Evolutionary conservation across 2,888 invertebrate genomes (phyloP).

Genomic region (Polydrusus pterygomalis): DNA sequence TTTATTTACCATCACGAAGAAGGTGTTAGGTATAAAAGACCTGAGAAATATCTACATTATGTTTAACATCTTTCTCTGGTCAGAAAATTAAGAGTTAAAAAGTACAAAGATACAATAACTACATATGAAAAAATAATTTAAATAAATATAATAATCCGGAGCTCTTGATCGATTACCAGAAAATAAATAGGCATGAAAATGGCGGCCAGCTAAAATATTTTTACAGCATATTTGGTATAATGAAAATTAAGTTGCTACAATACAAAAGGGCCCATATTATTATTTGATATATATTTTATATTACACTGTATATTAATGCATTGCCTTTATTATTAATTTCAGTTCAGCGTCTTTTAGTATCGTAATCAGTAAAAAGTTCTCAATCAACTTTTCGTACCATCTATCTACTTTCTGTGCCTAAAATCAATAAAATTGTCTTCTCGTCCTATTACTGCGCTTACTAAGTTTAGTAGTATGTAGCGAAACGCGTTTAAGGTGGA

Average conservation of each 20-base stretch:
- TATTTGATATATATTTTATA: not conserved
- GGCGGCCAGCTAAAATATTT: constrained; percentile 31
- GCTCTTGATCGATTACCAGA: not conserved
- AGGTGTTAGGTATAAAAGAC: constrained; percentile 56
- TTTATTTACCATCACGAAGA: constrained; percentile 66
- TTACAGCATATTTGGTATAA: constrained; percentile 24
- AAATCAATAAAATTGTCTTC: too few relatives aligned
- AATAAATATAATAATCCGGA: constrained; percentile 51
- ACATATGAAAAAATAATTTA: constrained; percentile 42
- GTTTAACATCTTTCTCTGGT: constrained; percentile 50
- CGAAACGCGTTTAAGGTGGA: too few relatives aligned
- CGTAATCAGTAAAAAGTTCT: too few relatives aligned
- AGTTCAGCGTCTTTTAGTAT: too few relatives aligned
- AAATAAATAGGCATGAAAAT: constrained; percentile 33
- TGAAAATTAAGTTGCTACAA: not conserved
- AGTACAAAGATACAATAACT: constrained; percentile 33
- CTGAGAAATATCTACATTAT: constrained; percentile 62
- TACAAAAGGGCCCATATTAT: constrained; percentile 8
- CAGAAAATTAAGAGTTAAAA: constrained; percentile 31
- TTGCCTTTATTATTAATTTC: too few relatives aligned
- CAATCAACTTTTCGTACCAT: too few relatives aligned
- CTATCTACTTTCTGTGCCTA: too few relatives aligned
- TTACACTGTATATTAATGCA: not conserved
- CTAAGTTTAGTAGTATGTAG: too few relatives aligned
- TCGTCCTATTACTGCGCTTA: too few relatives aligned